Percentiles rank a stretch among this genome's conserved stretches.
Evolutionary conservation across 2,113 vertebrate genomes (phyloP).

Genomic region (Hylia prasina): DNA sequence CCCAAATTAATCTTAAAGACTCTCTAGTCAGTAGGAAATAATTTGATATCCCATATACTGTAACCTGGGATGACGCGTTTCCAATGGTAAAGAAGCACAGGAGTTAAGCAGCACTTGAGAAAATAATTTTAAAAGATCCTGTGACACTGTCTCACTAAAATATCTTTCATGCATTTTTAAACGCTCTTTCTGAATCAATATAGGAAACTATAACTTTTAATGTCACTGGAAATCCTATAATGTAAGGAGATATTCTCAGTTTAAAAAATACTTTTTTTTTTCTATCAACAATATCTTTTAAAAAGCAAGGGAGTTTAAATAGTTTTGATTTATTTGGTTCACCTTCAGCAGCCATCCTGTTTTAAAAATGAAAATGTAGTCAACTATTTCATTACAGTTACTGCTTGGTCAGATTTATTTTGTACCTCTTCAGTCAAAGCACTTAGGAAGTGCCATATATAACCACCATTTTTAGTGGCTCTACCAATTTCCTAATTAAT

Average conservation of each 20-base stretch:
- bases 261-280: neutral
- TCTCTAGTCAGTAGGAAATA: neutral
- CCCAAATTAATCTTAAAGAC: neutral
- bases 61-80: neutral
- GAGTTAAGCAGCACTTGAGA: neutral
- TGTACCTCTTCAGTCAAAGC: neutral
- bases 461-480: neutral
- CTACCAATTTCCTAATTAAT: conserved; percentile 20
- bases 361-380: neutral
- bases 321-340: conserved; percentile 31
- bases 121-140: neutral
- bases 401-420: neutral
- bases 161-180: conserved; percentile 47
- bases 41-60: neutral
- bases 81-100: neutral
- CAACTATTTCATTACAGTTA: neutral
- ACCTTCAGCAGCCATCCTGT: conserved; percentile 14
- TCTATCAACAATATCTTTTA: neutral
- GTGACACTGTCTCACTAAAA: conserved; percentile 8
- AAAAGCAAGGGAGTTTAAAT: neutral
- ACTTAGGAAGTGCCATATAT: neutral
- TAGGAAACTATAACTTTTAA: conserved; percentile 3
- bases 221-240: neutral
- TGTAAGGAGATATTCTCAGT: neutral
- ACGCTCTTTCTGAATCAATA: conserved; percentile 21